Evolutionary conservation across 1,140 invertebrate species (phyloP).

Genomic region (Trichomalopsis sarcophagae): DNA sequence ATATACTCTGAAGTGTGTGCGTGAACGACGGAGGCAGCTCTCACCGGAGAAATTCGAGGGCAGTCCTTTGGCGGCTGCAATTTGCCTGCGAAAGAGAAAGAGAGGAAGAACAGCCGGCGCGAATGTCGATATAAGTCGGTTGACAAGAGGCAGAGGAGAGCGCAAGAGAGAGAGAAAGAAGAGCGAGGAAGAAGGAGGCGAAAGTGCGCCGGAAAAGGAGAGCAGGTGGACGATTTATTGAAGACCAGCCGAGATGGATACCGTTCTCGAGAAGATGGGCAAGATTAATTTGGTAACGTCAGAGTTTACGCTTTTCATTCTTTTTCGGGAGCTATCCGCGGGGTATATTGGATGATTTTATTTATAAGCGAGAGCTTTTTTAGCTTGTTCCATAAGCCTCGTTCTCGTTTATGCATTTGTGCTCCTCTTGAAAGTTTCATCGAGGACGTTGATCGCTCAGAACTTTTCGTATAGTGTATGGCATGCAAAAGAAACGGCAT

Average conservation of each 20-base stretch:
- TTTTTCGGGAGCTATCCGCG: neutral
- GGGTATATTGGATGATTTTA: neutral
- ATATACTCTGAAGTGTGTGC: neutral
- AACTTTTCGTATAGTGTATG: too few relatives aligned
- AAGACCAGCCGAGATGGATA: slow-evolving; percentile 66
- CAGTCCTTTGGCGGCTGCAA: slow-evolving; percentile 18
- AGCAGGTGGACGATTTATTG: slow-evolving; percentile 37
- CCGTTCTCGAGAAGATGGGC: slow-evolving; percentile 72
- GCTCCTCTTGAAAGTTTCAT: too few relatives aligned
- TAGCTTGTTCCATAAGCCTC: too few relatives aligned
- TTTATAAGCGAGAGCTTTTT: too few relatives aligned
- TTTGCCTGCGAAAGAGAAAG: neutral
- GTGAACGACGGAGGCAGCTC: neutral
- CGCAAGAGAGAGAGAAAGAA: slow-evolving; percentile 22
- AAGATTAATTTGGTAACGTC: slow-evolving; percentile 72
- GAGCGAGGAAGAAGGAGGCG: slow-evolving; percentile 6
- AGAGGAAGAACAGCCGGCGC: neutral
- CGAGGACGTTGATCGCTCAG: too few relatives aligned
- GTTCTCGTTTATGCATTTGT: too few relatives aligned
- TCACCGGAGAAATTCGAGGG: slow-evolving; percentile 49
- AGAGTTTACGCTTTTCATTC: neutral
- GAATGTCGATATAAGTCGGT: slow-evolving; percentile 17
- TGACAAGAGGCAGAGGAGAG: slow-evolving; percentile 26
- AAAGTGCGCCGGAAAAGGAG: slow-evolving; percentile 36
- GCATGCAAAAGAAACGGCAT: too few relatives aligned